Conservation (phyloP, 2,113 vertebrate species). For the Oncorhynchus keta region DNA sequence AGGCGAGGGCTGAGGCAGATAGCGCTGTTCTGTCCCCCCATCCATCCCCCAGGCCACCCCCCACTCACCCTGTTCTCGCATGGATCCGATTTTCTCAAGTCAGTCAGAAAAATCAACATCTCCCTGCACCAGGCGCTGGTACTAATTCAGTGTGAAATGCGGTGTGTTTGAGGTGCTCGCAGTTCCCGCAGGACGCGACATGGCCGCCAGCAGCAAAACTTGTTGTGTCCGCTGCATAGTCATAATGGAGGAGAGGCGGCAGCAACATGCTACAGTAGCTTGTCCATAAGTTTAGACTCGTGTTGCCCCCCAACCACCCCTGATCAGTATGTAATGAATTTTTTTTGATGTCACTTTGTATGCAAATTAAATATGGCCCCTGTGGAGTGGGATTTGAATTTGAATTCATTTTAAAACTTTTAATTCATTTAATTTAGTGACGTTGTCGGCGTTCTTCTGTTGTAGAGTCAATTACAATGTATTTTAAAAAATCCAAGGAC, state of each 20-base stretch:
- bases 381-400: neutral
- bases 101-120: slow-evolving; percentile 68
- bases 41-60: slow-evolving; percentile 10
- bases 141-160: slow-evolving; percentile 72
- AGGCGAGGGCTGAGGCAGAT: slow-evolving; percentile 24
- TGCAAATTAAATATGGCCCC: neutral
- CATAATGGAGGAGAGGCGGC: slow-evolving; percentile 27
- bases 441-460: too few relatives aligned
- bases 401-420: neutral
- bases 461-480: too few relatives aligned
- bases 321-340: neutral
- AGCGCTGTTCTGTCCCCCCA: slow-evolving; percentile 17
- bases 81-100: slow-evolving; percentile 44
- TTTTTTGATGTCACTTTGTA: slow-evolving; percentile 7
- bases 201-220: slow-evolving; percentile 39
- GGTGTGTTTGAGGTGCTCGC: slow-evolving; percentile 56
- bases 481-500: too few relatives aligned
- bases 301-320: neutral
- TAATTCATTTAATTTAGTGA: neutral
- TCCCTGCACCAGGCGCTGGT: slow-evolving; percentile 65
- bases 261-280: neutral
- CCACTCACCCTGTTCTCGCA: slow-evolving; percentile 19
- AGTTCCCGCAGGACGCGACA: slow-evolving; percentile 58
- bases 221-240: slow-evolving; percentile 33
- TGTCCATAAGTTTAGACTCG: slow-evolving; percentile 1